phyloP scores from a whole-genome alignment of 2,113 vertebrate species.

The Misgurnus mizolepis region DNA sequence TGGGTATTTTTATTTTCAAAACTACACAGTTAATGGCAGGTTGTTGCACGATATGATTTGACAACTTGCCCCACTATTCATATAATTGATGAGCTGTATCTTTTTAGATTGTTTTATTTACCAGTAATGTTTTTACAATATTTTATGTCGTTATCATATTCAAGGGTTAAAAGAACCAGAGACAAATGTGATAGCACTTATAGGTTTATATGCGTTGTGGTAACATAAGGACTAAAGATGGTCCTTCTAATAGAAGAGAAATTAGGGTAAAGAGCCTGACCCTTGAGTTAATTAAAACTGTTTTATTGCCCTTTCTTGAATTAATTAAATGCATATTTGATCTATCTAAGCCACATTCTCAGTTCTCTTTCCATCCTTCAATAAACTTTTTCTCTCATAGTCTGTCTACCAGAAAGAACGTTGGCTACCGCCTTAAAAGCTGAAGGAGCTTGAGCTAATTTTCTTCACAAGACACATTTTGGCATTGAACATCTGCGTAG shows the following conservation, averaged over 20 bases:
- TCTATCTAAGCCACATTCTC: constrained; percentile 23
- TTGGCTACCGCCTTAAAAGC: constrained; percentile 27
- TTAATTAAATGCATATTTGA: constrained; percentile 67
- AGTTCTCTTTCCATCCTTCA: constrained; percentile 44
- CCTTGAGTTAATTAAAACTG: constrained; percentile 61
- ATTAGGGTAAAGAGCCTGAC: constrained; percentile 59
- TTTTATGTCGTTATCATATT: neutral
- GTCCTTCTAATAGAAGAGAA: constrained; percentile 49
- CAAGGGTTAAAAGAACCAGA: constrained; percentile 1
- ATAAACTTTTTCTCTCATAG: constrained; percentile 38
- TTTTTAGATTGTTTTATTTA: neutral
- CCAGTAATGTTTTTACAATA: constrained; percentile 1
- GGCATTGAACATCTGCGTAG: constrained; percentile 6
- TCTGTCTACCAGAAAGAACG: constrained; percentile 36
- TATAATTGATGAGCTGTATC: neutral
- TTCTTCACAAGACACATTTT: neutral
- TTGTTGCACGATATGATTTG: too few species aligned
- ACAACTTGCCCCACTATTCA: too few species aligned
- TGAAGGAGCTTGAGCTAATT: constrained; percentile 19
- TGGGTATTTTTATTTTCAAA: too few species aligned
- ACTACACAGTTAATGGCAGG: too few species aligned
- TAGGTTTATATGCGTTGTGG: constrained; percentile 50
- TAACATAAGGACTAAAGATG: constrained; percentile 66
- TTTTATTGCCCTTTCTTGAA: constrained; percentile 63
- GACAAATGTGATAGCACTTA: constrained; percentile 24